Base-by-base conservation (phyloP, 2,113 vertebrate genomes). In the Gopherus evgoodei region DNA sequence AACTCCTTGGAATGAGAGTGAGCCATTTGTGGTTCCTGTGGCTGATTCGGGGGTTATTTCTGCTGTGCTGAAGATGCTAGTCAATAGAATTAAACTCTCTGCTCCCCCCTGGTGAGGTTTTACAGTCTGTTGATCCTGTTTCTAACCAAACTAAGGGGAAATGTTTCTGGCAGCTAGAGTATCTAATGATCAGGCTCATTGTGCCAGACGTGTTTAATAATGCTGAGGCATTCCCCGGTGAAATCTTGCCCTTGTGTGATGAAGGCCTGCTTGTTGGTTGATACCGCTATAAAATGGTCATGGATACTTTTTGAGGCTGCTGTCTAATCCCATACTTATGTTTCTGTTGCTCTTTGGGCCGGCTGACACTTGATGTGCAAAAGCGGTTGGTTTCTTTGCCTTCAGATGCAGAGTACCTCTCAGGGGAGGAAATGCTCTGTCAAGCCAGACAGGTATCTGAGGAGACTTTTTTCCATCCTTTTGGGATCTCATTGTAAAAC, bases 1-100 rank as follows among this genome's bases (percentile, higher is more conserved):
- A 98, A 97, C 49, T 96, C 97, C 96, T 97, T 98, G 98, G 98
- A 98, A 98, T 97, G 97, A 98, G 96, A 98, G 97, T 87, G 97
- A 98, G 90, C 96, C 96, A 96, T 95, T 98, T 98, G 98, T 97
- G 98, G 98, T 98, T 97, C 90, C 91, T 98, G 98, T 96, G 98
- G 98, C 96, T 97, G 95, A 82, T 95, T 90, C 86, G 29, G 87
- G 86, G 94, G 93, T 96, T 91, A 91, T 96, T 98, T 97, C 94
- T 97, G 95, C 97, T 94, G 94, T 88, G 92, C 96, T 88, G 89
- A 97, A 95, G 96, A 98, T 97, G 93, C 94, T 95, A 96, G 94
- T 95, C 97, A 94, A 95, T 96, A 84, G 88, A 95, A 92, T 95
- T 96, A 98, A 98, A 96, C 93, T 97, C 90, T 96, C 81, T 84